phyloP scores from a whole-genome alignment of 2,888 invertebrate genomes.

The Macrosiphum euphorbiae region DNA sequence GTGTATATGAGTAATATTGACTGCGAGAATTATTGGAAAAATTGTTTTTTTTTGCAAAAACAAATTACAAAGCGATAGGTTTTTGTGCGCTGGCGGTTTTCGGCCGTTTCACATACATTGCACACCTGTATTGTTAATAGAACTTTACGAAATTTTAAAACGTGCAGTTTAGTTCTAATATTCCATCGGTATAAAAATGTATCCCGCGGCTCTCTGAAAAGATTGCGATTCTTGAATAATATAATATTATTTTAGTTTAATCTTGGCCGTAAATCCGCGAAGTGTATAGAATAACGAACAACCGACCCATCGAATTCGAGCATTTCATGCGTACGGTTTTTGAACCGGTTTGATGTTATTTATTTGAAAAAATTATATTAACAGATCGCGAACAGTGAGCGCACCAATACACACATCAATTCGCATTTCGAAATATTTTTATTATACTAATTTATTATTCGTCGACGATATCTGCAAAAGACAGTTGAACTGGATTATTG shows the following conservation, averaged over 20 bases:
- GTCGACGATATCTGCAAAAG: neutral
- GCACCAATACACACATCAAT: neutral
- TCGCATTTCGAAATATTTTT: neutral
- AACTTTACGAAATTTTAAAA: neutral
- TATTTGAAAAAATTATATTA: slow-evolving; percentile 6
- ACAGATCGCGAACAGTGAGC: slow-evolving; percentile 21
- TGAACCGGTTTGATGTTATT: neutral
- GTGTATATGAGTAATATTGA: neutral
- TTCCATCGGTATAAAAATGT: neutral
- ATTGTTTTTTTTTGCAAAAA: neutral
- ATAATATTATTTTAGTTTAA: neutral
- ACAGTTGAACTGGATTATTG: neutral
- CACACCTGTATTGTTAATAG: neutral
- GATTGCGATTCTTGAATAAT: neutral
- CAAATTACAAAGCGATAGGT: neutral
- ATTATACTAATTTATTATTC: neutral
- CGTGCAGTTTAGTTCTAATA: neutral
- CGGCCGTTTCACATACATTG: neutral
- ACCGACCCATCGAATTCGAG: neutral
- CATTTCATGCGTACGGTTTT: neutral
- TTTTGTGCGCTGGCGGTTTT: neutral
- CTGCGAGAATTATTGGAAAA: neutral
- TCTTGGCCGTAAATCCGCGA: neutral
- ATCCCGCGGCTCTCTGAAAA: neutral
- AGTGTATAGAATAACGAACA: neutral